Evolutionary conservation across 1,140 invertebrate species (phyloP).

Genomic region (Muscidifurax raptorellus): DNA sequence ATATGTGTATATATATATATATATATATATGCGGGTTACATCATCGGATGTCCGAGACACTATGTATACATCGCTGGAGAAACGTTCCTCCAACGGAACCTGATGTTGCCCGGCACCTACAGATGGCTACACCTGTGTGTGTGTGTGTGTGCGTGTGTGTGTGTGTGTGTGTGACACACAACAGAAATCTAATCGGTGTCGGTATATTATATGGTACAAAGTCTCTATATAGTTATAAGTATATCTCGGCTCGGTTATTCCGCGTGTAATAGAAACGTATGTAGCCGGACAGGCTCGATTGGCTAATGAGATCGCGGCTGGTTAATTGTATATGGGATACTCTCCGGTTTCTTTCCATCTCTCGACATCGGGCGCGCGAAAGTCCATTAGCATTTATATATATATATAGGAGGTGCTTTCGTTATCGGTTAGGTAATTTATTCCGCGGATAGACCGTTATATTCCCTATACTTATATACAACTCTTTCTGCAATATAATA

Average conservation of each 20-base stretch:
- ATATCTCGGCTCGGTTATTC: too few species aligned
- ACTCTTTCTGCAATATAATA: too few species aligned
- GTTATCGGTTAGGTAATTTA: slow-evolving; percentile 1
- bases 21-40: background rate
- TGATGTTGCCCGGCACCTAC: background rate
- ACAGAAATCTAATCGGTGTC: background rate
- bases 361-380: background rate
- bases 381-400: background rate
- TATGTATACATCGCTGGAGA: background rate
- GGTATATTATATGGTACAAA: background rate
- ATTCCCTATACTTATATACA: too few species aligned
- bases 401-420: background rate
- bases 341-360: background rate
- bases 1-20: too few species aligned
- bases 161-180: too few species aligned
- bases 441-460: background rate
- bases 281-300: background rate
- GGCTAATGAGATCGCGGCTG: background rate
- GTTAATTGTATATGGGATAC: background rate
- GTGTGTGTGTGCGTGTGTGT: background rate
- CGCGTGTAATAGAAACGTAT: background rate
- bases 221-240: too few species aligned
- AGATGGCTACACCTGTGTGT: background rate
- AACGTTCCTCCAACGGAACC: background rate
- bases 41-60: background rate